Evolutionary conservation across 1,140 invertebrate species (phyloP).

Genomic region (Drosophila sproati): DNA sequence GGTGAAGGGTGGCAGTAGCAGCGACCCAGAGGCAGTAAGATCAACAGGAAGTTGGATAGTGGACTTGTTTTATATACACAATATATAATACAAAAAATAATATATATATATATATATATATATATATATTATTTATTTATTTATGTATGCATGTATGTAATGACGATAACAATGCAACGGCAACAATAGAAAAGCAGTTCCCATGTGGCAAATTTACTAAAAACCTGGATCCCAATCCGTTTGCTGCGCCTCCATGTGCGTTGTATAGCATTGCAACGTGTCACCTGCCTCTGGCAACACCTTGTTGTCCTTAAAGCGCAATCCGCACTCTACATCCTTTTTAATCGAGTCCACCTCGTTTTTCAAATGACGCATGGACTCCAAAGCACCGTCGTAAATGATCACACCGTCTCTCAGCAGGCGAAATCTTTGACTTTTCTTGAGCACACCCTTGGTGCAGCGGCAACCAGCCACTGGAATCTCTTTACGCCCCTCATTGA

Average conservation of each 20-base stretch:
- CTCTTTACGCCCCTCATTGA: constrained; percentile 93
- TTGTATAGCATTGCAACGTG: constrained; percentile 90
- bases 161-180: constrained; percentile 48
- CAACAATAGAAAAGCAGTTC: constrained; percentile 24
- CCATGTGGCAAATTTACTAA: constrained; percentile 79
- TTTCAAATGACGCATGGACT: constrained; percentile 95
- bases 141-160: constrained; percentile 1
- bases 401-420: constrained; percentile 89
- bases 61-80: constrained; percentile 75
- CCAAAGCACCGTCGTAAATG: constrained; percentile 90
- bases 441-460: constrained; percentile 92
- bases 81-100: constrained; percentile 68
- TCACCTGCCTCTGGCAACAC: constrained; percentile 91
- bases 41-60: constrained; percentile 77
- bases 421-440: constrained; percentile 89
- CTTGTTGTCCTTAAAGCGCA: constrained; percentile 89
- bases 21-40: constrained; percentile 38
- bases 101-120: constrained; percentile 36
- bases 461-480: constrained; percentile 94
- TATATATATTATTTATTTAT: too few species aligned
- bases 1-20: constrained; percentile 75
- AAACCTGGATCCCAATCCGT: constrained; percentile 95
- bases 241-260: constrained; percentile 87
- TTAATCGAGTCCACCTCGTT: constrained; percentile 94
- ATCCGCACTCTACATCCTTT: constrained; percentile 94